Base-by-base conservation (phyloP, 2,888 invertebrate species). In the Eristalis intricaria region DNA sequence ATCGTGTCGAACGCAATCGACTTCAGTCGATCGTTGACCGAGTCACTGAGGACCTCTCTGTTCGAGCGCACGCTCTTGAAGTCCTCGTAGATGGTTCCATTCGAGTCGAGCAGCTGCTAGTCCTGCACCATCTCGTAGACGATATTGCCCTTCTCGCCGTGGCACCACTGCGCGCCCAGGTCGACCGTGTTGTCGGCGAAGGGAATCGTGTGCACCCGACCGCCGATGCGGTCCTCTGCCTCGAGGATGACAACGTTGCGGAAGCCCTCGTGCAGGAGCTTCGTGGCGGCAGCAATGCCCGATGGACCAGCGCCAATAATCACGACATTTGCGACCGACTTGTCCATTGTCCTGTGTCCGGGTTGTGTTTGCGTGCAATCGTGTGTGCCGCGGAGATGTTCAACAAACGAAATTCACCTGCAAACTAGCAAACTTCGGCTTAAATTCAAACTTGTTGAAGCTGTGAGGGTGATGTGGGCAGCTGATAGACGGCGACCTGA, bases 161-260 rank as follows among this genome's bases (percentile, higher is more conserved):
- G 92, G 68, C 92, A 96, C 97, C 97, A 97, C 89, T 97, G 96
- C 64, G 96, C 97, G 0, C 97, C 97, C 69, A 96, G 90, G 91
- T 97, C 97, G 7, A 97, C 93, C 5, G 94, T 92, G 86, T 94
- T 94, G 0, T 94, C 94, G 1, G 94, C 95, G 88, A 94, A 95
- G 0, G 93, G 92, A 2, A 94, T 92, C 0, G 94, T 94, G 69
- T 93, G 89, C 23, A 96, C 93, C 78, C 96, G 93, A 0, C 96
- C 96, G 0, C 96, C 96, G 71, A 96, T 94, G 43, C 95, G 94
- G 88, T 94, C 93, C 88, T 94, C 95, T 0, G 95, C 95, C 91
- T 96, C 96, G 61, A 96, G 90, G 0, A 96, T 93, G 43, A 94
- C 87, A 1, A 95, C 94, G 89, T 94, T 92, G 26, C 90, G 90